Evolutionary conservation across 2,113 vertebrate species (phyloP), one percentile per base, ranked within the genome.

Genomic region (Pleuronectes platessa): DNA sequence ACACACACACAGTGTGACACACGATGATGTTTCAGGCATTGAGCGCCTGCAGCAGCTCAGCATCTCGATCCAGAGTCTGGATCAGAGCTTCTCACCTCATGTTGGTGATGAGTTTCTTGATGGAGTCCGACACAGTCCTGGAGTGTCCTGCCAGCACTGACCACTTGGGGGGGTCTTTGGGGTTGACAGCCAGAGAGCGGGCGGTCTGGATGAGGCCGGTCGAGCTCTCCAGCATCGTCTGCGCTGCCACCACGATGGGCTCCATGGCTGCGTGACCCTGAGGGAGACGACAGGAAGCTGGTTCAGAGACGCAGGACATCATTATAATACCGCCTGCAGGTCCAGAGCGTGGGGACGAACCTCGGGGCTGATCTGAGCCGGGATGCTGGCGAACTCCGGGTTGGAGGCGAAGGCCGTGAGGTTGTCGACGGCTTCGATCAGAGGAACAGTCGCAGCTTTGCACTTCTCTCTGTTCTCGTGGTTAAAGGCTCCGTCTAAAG

Each of bases 81-180:
- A 37, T 3, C 40, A 8, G 31, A 31, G 17, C 9, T 27, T 89
- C 18, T 51, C 17, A 98, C 98, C 98, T 98, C 97, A 99, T 98
- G 91, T 96, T 98, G 71, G 98, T 98, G 71, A 99, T 99, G 9
- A 99, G 95, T 63, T 98, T 99, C 95, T 99, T 99, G 91, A 99
- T 99, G 81, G 98, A 99, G 79, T 99, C 98, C 0, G 98, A 99
- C 82, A 99, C 96, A 0, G 97, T 99, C n/a, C 97, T 96, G 0
- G 98, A 99, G 88, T 99, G 97, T 49, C 97, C 93, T 0, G 98
- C 98, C 49, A 99, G 93, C 74, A 98, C 96, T 0, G 97, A 99
- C 98, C 98, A 99, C 88, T 96, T 96, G 0, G 97, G 97, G 0
- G 98, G 98, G 78, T 99, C 98, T 91, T 97, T 97, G 58, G 98